Conservation (phyloP, 1,140 invertebrate species). For the Chrysoperla carnea region DNA sequence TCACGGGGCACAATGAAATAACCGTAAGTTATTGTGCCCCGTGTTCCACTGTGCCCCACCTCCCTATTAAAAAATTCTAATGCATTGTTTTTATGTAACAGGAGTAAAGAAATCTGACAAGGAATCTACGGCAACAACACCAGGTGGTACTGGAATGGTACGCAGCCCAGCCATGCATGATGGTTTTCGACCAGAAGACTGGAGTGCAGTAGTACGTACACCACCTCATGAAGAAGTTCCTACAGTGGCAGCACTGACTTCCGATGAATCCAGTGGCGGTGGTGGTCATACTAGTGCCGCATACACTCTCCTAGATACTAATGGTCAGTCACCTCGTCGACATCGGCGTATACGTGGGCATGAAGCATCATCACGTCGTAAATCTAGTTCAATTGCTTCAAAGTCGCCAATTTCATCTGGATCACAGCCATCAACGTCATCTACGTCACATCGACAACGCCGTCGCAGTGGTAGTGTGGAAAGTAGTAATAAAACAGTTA, state of each 20-base stretch:
- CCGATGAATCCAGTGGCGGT: constrained; percentile 46
- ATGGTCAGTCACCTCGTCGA: constrained; percentile 22
- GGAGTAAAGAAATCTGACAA: constrained; percentile 1
- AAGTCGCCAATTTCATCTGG: constrained; percentile 11
- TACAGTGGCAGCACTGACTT: constrained; percentile 29
- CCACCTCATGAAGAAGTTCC: constrained; percentile 4
- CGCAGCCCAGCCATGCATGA: constrained; percentile 24
- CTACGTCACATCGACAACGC: constrained; percentile 3
- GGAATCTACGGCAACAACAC: constrained; percentile 5
- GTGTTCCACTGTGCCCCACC: constrained; percentile 10
- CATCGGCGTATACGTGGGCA: constrained; percentile 32
- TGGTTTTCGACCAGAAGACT: constrained; percentile 20
- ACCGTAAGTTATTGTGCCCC: too few relatives aligned
- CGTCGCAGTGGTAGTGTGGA: constrained; percentile 11
- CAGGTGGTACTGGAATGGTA: constrained; percentile 8
- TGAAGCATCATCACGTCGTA: constrained; percentile 40
- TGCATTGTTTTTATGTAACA: too few relatives aligned
- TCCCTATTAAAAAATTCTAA: constrained; percentile 8
- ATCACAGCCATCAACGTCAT: too few relatives aligned
- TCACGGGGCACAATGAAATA: too few relatives aligned
- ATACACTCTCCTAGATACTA: constrained; percentile 19
- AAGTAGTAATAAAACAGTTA: constrained; percentile 11
- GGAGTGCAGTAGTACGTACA: constrained; percentile 25
- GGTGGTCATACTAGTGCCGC: constrained; percentile 26
- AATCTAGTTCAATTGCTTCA: constrained; percentile 23